Conservation (phyloP, 2,113 vertebrate species). For the Numida meleagris region DNA sequence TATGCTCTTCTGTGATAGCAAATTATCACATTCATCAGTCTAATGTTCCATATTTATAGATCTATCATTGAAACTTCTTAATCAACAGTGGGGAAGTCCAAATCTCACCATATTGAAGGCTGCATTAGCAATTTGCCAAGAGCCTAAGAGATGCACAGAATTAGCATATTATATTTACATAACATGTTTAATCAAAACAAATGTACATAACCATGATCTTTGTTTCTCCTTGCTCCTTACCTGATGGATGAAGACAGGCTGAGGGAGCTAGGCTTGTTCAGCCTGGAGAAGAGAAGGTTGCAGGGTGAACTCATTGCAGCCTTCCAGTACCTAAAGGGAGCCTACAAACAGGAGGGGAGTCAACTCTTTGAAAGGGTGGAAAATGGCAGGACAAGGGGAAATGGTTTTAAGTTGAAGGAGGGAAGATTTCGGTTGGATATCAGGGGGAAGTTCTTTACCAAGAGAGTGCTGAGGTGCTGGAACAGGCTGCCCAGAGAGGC, state of each 20-base stretch:
- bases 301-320: no score
- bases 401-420: no score
- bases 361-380: no score
- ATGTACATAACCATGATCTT: background rate
- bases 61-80: background rate
- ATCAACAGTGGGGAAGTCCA: background rate
- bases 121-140: background rate
- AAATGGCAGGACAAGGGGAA: no score
- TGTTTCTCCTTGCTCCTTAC: background rate
- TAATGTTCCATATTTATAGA: slow-evolving; percentile 11
- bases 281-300: no score
- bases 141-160: background rate
- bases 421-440: no score
- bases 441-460: no score
- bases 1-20: background rate
- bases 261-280: no score
- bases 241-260: background rate
- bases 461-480: no score
- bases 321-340: no score
- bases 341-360: no score
- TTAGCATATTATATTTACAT: background rate
- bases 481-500: no score
- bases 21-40: background rate
- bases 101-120: background rate
- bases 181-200: background rate